phyloP scores from a whole-genome alignment of 1,140 invertebrate genomes.

The Vollenhovia emeryi region DNA sequence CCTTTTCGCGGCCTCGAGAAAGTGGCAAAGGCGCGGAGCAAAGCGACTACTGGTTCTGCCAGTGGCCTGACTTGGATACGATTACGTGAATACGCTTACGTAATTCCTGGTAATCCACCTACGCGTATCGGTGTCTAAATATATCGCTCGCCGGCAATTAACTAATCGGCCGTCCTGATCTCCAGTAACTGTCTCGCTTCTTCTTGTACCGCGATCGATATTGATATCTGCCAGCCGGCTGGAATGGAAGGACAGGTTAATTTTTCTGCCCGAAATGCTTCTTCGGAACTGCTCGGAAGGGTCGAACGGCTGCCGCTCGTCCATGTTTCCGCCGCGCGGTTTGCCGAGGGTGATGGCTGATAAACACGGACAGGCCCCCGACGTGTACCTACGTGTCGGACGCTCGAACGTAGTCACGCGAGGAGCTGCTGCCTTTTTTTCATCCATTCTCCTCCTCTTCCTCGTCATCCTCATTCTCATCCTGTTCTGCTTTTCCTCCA shows the following conservation, averaged over 20 bases:
- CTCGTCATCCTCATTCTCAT: constrained; percentile 8
- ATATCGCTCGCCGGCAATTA: constrained; percentile 5
- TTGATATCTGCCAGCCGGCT: not conserved
- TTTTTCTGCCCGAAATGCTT: constrained; percentile 29
- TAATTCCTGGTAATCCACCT: constrained; percentile 44
- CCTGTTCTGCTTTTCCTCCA: constrained; percentile 29
- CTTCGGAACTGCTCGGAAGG: constrained; percentile 20
- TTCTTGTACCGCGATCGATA: not conserved
- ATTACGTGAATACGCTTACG: constrained; percentile 57
- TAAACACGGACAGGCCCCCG: constrained; percentile 72
- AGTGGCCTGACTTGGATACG: not conserved
- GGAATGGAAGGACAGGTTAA: not conserved
- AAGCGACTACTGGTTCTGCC: constrained; percentile 40
- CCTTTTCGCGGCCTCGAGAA: constrained; percentile 48
- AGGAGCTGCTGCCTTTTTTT: constrained; percentile 60
- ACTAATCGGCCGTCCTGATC: not conserved
- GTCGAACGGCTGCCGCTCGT: constrained; percentile 54
- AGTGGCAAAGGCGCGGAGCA: constrained; percentile 31
- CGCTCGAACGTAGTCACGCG: constrained; percentile 72
- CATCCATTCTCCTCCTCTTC: not conserved
- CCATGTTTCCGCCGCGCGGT: constrained; percentile 66
- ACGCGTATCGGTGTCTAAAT: not conserved
- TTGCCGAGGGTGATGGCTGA: constrained; percentile 72
- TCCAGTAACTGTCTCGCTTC: not conserved
- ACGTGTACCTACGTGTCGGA: constrained; percentile 71